Conservation (phyloP, 1,140 invertebrate genomes). For the Drosophila subobscura region DNA sequence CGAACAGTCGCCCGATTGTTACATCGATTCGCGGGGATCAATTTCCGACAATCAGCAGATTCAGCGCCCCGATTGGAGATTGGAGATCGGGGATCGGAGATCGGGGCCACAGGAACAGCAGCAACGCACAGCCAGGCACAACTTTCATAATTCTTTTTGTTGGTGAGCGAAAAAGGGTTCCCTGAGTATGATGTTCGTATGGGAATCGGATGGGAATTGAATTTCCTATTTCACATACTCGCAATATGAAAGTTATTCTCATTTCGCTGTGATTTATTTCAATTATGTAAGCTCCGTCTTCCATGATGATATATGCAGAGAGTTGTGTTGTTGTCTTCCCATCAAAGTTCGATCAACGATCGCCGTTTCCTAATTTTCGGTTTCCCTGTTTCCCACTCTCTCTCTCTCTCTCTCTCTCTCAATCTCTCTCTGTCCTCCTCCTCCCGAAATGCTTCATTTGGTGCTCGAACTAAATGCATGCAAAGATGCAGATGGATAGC, state of each 20-base stretch:
- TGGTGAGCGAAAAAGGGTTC: background rate
- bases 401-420: too few relatives aligned
- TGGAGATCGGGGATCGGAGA: conserved; percentile 4
- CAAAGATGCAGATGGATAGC: conserved; percentile 59
- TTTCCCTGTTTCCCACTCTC: conserved; percentile 21
- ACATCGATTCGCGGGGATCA: conserved; percentile 44
- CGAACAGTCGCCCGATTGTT: conserved; percentile 28
- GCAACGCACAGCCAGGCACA: conserved; percentile 7
- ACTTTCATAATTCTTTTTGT: conserved; percentile 25
- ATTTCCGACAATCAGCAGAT: conserved; percentile 28
- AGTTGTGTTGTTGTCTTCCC: conserved; percentile 15
- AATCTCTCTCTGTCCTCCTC: conserved; percentile 1
- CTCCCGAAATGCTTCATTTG: conserved; percentile 34
- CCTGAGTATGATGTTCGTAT: too few relatives aligned
- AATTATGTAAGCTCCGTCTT: conserved; percentile 42
- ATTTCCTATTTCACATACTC: conserved; percentile 21
- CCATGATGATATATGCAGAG: conserved; percentile 16
- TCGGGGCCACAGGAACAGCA: background rate
- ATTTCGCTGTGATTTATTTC: conserved; percentile 34
- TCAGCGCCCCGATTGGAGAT: too few relatives aligned
- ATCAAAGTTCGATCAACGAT: conserved; percentile 44
- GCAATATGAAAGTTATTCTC: conserved; percentile 45
- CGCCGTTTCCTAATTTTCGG: conserved; percentile 45
- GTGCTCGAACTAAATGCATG: conserved; percentile 35
- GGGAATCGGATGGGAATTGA: conserved; percentile 3